phyloP scores from a whole-genome alignment of 1,140 invertebrate genomes.

The Reticulitermes speratus region DNA sequence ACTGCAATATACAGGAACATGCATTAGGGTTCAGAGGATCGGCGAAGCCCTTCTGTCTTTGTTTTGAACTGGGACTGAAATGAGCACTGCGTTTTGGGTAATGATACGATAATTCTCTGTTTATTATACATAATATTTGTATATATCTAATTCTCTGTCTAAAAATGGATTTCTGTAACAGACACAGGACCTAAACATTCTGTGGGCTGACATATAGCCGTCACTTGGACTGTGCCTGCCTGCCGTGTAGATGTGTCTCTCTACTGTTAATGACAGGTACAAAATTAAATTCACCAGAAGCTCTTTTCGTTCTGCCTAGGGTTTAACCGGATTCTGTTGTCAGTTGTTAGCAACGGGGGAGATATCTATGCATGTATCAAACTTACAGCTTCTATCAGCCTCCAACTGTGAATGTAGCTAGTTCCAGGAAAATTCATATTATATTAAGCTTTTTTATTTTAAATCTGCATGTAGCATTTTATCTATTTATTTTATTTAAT shows the following conservation, averaged over 20 bases:
- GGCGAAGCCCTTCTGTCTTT: too few species aligned
- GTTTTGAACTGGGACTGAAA: too few species aligned
- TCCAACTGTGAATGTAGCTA: neutral
- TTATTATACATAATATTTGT: too few species aligned
- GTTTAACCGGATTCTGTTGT: neutral
- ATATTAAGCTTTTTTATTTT: neutral
- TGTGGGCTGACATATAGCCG: neutral
- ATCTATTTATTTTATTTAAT: neutral
- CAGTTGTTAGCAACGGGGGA: neutral
- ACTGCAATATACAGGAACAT: too few species aligned
- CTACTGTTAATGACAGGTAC: slow-evolving; percentile 1
- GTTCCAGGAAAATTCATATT: neutral
- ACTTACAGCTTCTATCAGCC: neutral
- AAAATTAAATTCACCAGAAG: neutral
- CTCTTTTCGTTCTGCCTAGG: neutral
- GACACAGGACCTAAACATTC: too few species aligned
- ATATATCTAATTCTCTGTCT: too few species aligned
- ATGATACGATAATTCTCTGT: too few species aligned
- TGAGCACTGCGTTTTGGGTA: too few species aligned
- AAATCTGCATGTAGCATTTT: neutral
- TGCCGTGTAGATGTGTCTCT: neutral
- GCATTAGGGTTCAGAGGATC: too few species aligned
- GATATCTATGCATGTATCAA: neutral
- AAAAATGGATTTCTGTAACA: too few species aligned
- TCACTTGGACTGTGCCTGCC: neutral